Evolutionary conservation across 2,113 vertebrate genomes (phyloP).

Genomic region (Hippocampus abdominalis): DNA sequence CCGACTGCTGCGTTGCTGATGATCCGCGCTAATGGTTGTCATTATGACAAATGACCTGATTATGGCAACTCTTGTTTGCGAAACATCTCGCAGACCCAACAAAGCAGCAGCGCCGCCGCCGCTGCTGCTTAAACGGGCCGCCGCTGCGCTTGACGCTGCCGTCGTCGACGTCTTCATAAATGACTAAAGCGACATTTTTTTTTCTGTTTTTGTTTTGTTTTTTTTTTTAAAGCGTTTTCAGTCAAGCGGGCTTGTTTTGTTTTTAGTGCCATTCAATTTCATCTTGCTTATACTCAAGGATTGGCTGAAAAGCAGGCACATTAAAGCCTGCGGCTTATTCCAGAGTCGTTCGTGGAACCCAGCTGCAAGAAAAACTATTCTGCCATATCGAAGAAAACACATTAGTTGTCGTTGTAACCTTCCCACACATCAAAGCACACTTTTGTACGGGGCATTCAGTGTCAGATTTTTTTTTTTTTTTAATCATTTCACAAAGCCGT

Average conservation of each 20-base stretch:
- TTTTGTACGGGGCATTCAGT: too few relatives aligned
- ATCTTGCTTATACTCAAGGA: background rate
- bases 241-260: constrained; percentile 1
- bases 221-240: background rate
- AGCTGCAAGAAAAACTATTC: too few relatives aligned
- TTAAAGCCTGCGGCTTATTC: too few relatives aligned
- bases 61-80: constrained; percentile 65
- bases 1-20: constrained; percentile 59
- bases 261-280: background rate
- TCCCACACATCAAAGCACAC: too few relatives aligned
- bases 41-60: constrained; percentile 78
- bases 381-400: too few relatives aligned
- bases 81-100: constrained; percentile 61
- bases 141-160: constrained; percentile 49
- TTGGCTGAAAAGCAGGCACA: too few relatives aligned
- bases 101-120: constrained; percentile 46
- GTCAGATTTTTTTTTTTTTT: too few relatives aligned
- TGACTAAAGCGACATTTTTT: background rate
- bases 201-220: too few relatives aligned
- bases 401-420: too few relatives aligned
- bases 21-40: constrained; percentile 68
- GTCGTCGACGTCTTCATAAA: constrained; percentile 38
- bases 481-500: too few relatives aligned
- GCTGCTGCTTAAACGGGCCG: constrained; percentile 30
- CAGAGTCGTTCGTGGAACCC: too few relatives aligned